Percentiles rank a stretch among this genome's conserved stretches.
These are phyloP conservation scores for Melikaiella ostensackeni DNA, from an alignment of 2,888 invertebrate genomes.

Conservation along the genomic window DNA sequence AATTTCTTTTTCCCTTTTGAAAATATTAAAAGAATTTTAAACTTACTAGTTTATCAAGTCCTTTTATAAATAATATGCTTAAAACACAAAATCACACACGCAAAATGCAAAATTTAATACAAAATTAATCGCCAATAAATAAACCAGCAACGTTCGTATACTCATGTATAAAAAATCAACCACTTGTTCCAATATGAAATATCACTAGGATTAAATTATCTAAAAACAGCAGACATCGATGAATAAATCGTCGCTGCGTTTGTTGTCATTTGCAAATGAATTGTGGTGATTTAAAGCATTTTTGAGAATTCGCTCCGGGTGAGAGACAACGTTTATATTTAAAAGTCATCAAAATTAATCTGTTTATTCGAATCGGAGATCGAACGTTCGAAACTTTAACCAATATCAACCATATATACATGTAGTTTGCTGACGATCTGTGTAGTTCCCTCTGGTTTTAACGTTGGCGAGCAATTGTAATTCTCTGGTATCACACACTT, in stretches of 20 bases:
- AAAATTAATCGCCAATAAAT: not conserved
- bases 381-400: conserved; percentile 4
- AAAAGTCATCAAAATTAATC: conserved; percentile 28
- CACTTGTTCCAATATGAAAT: not conserved
- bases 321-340: conserved; percentile 13
- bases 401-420: conserved; percentile 20
- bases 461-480: conserved; percentile 49
- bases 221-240: not conserved
- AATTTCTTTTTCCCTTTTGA: too few relatives aligned
- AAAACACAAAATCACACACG: not conserved
- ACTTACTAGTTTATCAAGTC: too few relatives aligned
- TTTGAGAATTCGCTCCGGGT: not conserved
- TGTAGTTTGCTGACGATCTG: conserved; percentile 19
- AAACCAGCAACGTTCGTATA: not conserved
- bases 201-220: conserved; percentile 5
- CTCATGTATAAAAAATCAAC: not conserved
- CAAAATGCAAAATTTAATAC: not conserved
- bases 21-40: too few relatives aligned
- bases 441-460: conserved; percentile 38
- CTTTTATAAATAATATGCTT: too few relatives aligned
- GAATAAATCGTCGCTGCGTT: not conserved
- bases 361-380: conserved; percentile 15
- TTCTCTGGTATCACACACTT: conserved; percentile 54
- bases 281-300: conserved; percentile 2
- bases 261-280: not conserved